Evolutionary conservation across 1,140 invertebrate genomes (phyloP), one percentile per base, ranked within the genome.

Genomic region (Eciton burchellii): DNA sequence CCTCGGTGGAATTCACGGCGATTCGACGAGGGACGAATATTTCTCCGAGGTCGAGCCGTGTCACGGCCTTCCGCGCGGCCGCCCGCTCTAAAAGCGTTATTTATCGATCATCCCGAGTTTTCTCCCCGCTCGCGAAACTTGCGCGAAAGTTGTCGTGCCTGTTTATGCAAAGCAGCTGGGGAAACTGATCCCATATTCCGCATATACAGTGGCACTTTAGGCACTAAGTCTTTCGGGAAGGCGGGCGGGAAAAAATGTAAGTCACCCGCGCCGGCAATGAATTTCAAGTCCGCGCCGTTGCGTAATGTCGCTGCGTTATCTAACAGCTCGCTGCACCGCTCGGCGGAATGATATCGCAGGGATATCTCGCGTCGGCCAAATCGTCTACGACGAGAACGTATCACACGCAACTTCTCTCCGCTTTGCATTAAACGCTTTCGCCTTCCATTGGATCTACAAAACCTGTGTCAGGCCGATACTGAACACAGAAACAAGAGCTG

Each of bases 141-240:
- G 35, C n/a, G 56, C 16, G 43, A 56, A 77, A 84, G 71, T 79
- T 79, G 49, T 56, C 41, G 52, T 43, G 76, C 43, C 74, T 81
- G 68, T 79, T 85, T 84, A 81, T 84, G 82, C 74, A 84, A 85
- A 85, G 43, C 63, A 68, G 74, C 14, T 66, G n/a, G 59, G 59
- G 62, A 84, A 84, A 84, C 83, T 84, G 83, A 85, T 85, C 84
- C 60, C 26, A 85, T 81, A 84, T 85, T 84, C 83, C 73, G 74
- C 57, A 73, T 74, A 74, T 76, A 84, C 81, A 65, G 62, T 83
- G 29, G 21, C 73, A 83, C 84, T 54, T 77, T 70, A 85, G 71
- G 57, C 82, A 49, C 72, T 81, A 84, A 85, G 65, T 84, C 83
- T 81, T 66, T 70, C 49, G n/a, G 6, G n/a, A n/a, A 63, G 49